These are phyloP conservation scores for Spea multiplicata DNA, from an alignment of 2,113 vertebrate species.

Conservation along the genomic window DNA sequence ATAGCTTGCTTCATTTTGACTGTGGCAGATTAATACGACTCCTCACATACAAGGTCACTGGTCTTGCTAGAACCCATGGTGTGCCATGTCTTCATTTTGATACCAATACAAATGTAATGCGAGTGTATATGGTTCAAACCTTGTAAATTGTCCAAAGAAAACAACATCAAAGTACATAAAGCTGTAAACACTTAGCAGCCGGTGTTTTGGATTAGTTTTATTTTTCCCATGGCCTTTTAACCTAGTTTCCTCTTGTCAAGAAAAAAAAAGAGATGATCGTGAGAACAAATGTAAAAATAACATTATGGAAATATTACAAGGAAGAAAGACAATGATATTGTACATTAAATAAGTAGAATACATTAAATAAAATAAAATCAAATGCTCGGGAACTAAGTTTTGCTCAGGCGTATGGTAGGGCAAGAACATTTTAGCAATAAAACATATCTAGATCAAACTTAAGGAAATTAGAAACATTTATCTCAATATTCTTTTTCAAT, in stretches of 20 bases:
- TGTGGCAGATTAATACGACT: slow-evolving; percentile 41
- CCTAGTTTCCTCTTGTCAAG: slow-evolving; percentile 2
- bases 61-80: slow-evolving; percentile 16
- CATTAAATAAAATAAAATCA: not conserved
- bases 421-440: too few relatives aligned
- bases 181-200: slow-evolving; percentile 15
- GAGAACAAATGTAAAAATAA: slow-evolving; percentile 23
- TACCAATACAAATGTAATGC: slow-evolving; percentile 23
- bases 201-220: slow-evolving; percentile 23
- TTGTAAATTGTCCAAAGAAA: slow-evolving; percentile 35
- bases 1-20: slow-evolving; percentile 19
- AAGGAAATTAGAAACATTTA: too few relatives aligned
- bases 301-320: not conserved
- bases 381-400: not conserved
- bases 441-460: too few relatives aligned
- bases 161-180: slow-evolving; percentile 25
- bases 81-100: slow-evolving; percentile 15
- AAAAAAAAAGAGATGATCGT: not conserved
- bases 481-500: not conserved
- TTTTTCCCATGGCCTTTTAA: slow-evolving; percentile 36
- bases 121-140: slow-evolving; percentile 19
- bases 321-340: not conserved
- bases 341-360: not conserved
- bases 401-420: too few relatives aligned
- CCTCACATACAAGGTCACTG: slow-evolving; percentile 23